Conservation (phyloP, 2,888 invertebrate species). For the Gonocerus acuteangulatus region DNA sequence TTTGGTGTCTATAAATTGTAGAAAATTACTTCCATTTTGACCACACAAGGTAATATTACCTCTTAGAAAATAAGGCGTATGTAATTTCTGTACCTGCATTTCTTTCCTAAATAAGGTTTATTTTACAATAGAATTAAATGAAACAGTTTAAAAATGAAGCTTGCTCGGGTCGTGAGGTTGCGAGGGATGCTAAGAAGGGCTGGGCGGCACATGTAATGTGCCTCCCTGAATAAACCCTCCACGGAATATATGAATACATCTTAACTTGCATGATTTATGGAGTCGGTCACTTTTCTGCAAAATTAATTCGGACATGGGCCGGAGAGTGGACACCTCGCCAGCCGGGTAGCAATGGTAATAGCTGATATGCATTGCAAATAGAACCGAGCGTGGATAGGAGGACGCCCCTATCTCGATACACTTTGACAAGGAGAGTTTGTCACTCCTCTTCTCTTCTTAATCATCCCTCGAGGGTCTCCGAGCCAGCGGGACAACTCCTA, state of each 20-base stretch:
- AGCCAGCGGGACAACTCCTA: too few species aligned
- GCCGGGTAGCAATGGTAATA: conserved; percentile 9
- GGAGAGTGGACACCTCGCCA: background rate
- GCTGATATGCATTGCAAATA: conserved; percentile 22
- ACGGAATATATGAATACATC: conserved; percentile 27
- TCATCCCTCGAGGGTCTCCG: background rate
- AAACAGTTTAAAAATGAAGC: too few species aligned
- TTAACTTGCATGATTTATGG: conserved; percentile 27
- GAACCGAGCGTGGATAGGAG: background rate
- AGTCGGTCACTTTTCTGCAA: conserved; percentile 28
- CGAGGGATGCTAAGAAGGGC: too few species aligned
- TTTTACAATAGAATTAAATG: too few species aligned
- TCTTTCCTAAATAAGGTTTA: too few species aligned
- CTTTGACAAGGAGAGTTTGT: conserved; percentile 16
- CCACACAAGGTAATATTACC: too few species aligned
- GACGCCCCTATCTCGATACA: conserved; percentile 15
- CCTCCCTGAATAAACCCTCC: background rate
- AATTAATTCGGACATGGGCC: conserved; percentile 25
- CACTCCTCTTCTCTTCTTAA: conserved; percentile 17
- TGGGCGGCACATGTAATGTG: too few species aligned
- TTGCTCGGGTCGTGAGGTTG: too few species aligned
- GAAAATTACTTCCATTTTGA: too few species aligned
- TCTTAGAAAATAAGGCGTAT: too few species aligned
- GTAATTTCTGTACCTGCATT: too few species aligned
- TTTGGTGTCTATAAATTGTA: too few species aligned